Evolutionary conservation across 2,888 invertebrate species (phyloP), one percentile per base, ranked within the genome.

Genomic region (Hirtodrosophila confusa): DNA sequence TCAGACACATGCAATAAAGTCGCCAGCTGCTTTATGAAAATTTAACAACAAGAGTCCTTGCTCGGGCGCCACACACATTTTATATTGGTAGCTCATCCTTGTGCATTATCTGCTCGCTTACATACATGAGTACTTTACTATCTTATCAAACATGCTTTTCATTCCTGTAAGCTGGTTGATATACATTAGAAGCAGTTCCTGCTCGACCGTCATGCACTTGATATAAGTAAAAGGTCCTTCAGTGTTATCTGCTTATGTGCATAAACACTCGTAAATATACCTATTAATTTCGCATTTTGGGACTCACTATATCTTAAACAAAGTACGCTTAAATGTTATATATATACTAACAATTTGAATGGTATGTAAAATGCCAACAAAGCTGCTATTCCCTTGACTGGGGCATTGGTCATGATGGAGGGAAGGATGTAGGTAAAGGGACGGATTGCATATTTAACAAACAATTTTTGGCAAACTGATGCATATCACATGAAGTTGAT

Each of bases 401-500:
- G 45, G 53, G 43, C 48, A 51, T 61, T 51, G 61, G 73, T 5
- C 74, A 56, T 36, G 54, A 12, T 40, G 41, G 9, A 4, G n/a
- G 27, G 24, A 4, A 11, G 6, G 29, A 2, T 1, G 8, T 27
- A 3, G 27, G 27, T 4, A 5, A 27, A 4, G 4, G 53, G 39
- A 54, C 44, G 73, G 47, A 77, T 76, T 77, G 75, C 75, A 75
- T 75, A 75, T 77, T 75, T 77, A 75, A 73, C 65, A 77, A 75
- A 75, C 75, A 73, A 75, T 75, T 75, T 75, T 77, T 77, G 73
- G 58, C 66, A 78, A 78, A 62, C 77, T 76, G 80, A 83, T 86
- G 80, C 80, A 80, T 80, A 83, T 79, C 80, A 83, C 84, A 82
- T 83, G 79, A 78, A 75, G 75, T 67, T 62, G 67, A 70, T 76